Conservation (phyloP, 2,113 vertebrate genomes). For the Chitala chitala region DNA sequence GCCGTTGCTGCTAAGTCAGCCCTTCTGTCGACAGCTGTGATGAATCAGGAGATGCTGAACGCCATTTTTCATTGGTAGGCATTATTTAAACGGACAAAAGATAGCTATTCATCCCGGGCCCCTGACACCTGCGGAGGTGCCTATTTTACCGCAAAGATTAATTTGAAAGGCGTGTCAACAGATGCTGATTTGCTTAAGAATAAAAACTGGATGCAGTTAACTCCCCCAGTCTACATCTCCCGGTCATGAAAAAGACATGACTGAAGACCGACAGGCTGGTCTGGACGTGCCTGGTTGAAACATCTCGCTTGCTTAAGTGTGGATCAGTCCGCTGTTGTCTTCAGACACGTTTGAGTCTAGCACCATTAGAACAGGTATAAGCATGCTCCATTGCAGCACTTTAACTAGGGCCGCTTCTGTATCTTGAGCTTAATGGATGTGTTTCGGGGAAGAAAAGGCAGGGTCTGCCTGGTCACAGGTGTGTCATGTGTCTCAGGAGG, state of each 20-base stretch:
- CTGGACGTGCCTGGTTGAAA: constrained; percentile 30
- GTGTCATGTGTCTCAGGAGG: constrained; percentile 70
- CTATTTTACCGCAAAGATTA: constrained; percentile 13
- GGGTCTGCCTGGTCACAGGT: constrained; percentile 19
- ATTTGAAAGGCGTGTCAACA: constrained; percentile 32
- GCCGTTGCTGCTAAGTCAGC: constrained; percentile 41
- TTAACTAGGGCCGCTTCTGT: constrained; percentile 20
- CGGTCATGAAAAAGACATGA: constrained; percentile 23
- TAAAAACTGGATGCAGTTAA: constrained; percentile 34
- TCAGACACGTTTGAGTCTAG: not conserved
- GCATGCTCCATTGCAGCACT: not conserved
- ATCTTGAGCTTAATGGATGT: constrained; percentile 29
- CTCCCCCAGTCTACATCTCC: constrained; percentile 25
- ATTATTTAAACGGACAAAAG: constrained; percentile 41
- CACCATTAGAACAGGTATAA: not conserved
- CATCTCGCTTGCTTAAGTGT: not conserved
- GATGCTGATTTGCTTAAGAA: constrained; percentile 25
- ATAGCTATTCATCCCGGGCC: constrained; percentile 30
- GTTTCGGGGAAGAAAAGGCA: constrained; percentile 11
- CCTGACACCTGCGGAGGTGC: constrained; percentile 12
- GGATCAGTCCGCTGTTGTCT: not conserved
- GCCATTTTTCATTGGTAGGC: constrained; percentile 40
- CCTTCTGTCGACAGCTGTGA: constrained; percentile 26
- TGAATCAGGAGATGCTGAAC: constrained; percentile 27
- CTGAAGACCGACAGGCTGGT: constrained; percentile 31